Evolutionary conservation across 2,888 invertebrate genomes (phyloP).

Genomic region (Arctia plantaginis): DNA sequence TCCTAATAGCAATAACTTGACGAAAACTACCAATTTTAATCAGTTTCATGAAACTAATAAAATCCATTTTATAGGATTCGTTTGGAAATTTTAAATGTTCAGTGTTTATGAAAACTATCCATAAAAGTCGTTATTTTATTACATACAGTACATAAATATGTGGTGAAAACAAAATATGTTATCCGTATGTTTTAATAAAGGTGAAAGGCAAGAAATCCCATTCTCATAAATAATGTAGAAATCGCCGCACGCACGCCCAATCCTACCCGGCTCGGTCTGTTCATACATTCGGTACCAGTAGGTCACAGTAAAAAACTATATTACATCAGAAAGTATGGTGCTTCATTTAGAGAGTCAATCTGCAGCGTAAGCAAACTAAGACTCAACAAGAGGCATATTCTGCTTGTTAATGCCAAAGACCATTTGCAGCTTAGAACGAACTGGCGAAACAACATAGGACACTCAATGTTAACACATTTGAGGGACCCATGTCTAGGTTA

Average conservation of each 20-base stretch:
- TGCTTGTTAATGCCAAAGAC: background rate
- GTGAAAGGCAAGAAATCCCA: background rate
- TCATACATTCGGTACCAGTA: background rate
- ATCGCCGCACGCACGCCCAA: background rate
- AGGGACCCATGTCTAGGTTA: background rate
- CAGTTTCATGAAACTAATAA: background rate
- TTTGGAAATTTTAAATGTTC: background rate
- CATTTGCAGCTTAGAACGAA: background rate
- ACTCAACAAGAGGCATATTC: background rate
- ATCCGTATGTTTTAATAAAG: background rate
- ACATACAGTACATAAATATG: background rate
- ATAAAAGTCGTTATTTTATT: background rate
- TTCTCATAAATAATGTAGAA: background rate
- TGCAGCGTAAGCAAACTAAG: background rate
- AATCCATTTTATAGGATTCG: background rate
- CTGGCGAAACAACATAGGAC: background rate
- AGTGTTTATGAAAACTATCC: background rate
- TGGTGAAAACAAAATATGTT: background rate
- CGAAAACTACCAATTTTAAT: background rate
- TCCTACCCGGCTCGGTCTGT: background rate
- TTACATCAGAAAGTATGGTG: background rate
- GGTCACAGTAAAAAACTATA: background rate
- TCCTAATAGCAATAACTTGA: background rate
- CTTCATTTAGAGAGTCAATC: background rate
- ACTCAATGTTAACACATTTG: background rate